Base-by-base conservation (phyloP, 2,797 vertebrate genomes). In the Lepilemur ruficaudatus region DNA sequence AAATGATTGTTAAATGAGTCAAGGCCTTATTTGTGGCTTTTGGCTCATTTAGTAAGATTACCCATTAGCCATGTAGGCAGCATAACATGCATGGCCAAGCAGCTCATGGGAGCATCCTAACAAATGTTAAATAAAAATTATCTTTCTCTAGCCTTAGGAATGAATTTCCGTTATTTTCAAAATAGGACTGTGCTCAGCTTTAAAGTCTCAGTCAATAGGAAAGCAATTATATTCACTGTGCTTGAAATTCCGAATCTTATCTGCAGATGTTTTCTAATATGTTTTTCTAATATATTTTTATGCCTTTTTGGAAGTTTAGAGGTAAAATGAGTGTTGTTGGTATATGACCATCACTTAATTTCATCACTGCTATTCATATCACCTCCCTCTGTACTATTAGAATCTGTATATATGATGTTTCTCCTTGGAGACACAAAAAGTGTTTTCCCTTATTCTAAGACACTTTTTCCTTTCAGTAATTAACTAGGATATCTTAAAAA, bases 91-190 rank as follows among this genome's bases (percentile, higher is more conserved):
- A 92, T 97, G 96, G 87, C 69, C 94, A 92, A 89, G 96, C 97
- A 97, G 97, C 94, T 97, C 95, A 96, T 86, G 83, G 70, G 78
- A 95, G 96, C 95, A 38, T 96, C 95, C 93, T 96, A 94, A 97
- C 96, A 87, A 96, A 97, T 90, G 95, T 96, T 96, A 98, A 96
- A 97, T 95, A 98, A 96, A 97, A 96, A 96, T 97, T 90, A 98
- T 94, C 91, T 94, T 91, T 78, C 84, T 91, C 91, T 79, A 59
- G 61, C 57, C 86, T 91, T 90, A 84, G 43, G 57, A 97, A 79
- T 70, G 28, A 88, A 90, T 97, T 96, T 95, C 90, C 15, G 15
- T 90, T 96, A 84, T 90, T 97, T 96, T 96, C 83, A 63, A 94
- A 97, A 95, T 79, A 89, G 73, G 83, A 87, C 75, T 90, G 35